These are phyloP conservation scores for Ranitomeya variabilis DNA, from an alignment of 2,113 vertebrate species.

Conservation along the genomic window DNA sequence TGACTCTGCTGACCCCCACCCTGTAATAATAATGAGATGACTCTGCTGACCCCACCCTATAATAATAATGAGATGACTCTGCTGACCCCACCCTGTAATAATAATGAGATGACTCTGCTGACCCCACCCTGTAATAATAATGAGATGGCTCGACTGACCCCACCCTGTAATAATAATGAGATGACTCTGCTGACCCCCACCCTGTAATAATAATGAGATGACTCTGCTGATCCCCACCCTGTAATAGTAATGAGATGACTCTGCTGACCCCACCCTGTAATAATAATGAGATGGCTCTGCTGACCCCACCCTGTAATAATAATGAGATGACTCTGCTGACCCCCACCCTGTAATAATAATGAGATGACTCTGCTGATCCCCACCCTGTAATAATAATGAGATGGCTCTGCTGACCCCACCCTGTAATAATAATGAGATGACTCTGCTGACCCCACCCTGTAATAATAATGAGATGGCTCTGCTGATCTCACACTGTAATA, in stretches of 20 bases:
- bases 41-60: no score
- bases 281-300: background rate
- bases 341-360: no score
- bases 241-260: background rate
- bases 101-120: no score
- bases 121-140: background rate
- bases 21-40: background rate
- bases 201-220: background rate
- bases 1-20: background rate
- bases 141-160: background rate
- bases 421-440: no score
- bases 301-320: background rate
- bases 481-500: background rate
- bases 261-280: background rate
- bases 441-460: background rate
- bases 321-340: background rate
- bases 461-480: background rate
- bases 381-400: no score
- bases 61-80: no score
- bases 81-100: no score
- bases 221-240: background rate
- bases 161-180: background rate
- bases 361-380: no score
- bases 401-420: no score
- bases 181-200: background rate